phyloP scores from a whole-genome alignment of 1,140 invertebrate species.

The Sipha flava region DNA sequence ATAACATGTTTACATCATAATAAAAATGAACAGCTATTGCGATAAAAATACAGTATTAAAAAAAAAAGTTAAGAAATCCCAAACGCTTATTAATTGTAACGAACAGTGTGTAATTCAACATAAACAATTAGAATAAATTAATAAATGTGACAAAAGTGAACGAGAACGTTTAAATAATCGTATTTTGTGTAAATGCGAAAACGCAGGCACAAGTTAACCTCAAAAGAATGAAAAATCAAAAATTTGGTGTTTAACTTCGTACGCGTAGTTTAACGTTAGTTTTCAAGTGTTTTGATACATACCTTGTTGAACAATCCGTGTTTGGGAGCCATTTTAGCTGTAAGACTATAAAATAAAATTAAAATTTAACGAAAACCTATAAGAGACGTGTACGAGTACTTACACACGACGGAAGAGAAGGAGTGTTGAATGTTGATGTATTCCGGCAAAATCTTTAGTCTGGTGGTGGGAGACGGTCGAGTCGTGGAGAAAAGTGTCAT shows the following conservation, averaged over 20 bases:
- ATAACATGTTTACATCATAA: no score
- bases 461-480: slow-evolving; percentile 38
- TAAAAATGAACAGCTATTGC: no score
- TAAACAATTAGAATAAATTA: no score
- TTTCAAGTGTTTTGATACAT: neutral
- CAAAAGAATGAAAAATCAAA: neutral
- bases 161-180: no score
- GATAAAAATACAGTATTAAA: no score
- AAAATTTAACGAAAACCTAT: neutral
- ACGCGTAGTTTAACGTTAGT: neutral
- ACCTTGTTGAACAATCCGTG: slow-evolving; percentile 23
- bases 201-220: slow-evolving; percentile 5
- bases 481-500: no score
- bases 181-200: no score
- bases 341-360: neutral
- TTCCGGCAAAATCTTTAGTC: neutral
- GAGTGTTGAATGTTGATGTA: neutral
- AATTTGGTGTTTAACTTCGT: neutral
- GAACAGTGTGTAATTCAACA: no score
- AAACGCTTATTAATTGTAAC: neutral
- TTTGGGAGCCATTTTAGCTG: slow-evolving; percentile 6
- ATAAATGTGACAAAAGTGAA: no score
- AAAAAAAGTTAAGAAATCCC: neutral
- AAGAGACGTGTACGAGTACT: neutral
- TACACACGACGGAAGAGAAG: neutral